phyloP scores from a whole-genome alignment of 1,140 invertebrate species.

The Camponotus floridanus region DNA sequence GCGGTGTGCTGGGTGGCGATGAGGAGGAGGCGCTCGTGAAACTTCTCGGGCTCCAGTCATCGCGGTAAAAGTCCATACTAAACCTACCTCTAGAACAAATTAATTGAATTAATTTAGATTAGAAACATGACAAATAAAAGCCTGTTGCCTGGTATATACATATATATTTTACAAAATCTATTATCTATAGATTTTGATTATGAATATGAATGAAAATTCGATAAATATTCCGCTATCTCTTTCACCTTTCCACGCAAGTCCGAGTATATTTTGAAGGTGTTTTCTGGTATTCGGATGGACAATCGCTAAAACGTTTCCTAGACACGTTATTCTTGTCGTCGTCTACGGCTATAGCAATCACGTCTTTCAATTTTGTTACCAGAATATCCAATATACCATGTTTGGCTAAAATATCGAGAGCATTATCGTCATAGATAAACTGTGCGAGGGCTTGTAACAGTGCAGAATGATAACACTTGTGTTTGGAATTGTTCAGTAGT shows the following conservation, averaged over 20 bases:
- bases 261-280: slow-evolving; percentile 72
- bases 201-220: background rate
- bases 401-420: slow-evolving; percentile 79
- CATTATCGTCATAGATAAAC: slow-evolving; percentile 78
- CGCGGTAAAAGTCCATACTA: slow-evolving; percentile 80
- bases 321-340: slow-evolving; percentile 65
- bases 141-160: too few relatives aligned
- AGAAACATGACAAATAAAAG: background rate
- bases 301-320: slow-evolving; percentile 75
- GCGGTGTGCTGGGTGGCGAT: slow-evolving; percentile 81
- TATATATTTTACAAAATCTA: background rate
- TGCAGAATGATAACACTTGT: slow-evolving; percentile 76
- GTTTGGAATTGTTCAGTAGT: slow-evolving; percentile 74
- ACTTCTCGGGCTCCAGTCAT: slow-evolving; percentile 82
- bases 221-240: background rate
- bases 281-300: slow-evolving; percentile 54
- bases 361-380: slow-evolving; percentile 74
- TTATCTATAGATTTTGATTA: background rate
- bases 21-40: slow-evolving; percentile 79
- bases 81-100: slow-evolving; percentile 70
- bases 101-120: background rate
- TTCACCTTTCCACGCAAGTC: slow-evolving; percentile 73
- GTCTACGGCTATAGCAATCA: slow-evolving; percentile 64
- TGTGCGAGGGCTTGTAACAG: slow-evolving; percentile 79
- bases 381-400: slow-evolving; percentile 81